These are phyloP conservation scores for Drosophila santomea DNA, from an alignment of 1,140 invertebrate species.

Conservation along the genomic window DNA sequence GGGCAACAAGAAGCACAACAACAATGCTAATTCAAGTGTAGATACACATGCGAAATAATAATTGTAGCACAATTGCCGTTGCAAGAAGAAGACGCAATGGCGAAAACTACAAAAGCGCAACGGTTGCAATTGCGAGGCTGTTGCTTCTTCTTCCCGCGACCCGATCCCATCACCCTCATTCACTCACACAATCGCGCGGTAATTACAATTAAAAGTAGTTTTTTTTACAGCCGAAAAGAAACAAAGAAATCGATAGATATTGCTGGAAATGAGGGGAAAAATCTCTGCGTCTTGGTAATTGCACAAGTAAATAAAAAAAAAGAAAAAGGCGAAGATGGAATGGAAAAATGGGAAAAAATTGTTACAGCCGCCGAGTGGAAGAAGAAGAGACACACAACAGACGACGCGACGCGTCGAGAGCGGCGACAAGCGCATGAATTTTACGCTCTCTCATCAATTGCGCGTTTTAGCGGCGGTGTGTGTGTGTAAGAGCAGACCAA, in stretches of 20 bases:
- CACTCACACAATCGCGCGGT: slow-evolving; percentile 45
- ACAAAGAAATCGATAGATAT: slow-evolving; percentile 82
- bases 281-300: slow-evolving; percentile 56
- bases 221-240: slow-evolving; percentile 50
- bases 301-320: slow-evolving; percentile 61
- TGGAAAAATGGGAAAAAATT: slow-evolving; percentile 49
- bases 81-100: slow-evolving; percentile 49
- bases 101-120: slow-evolving; percentile 69
- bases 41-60: slow-evolving; percentile 80
- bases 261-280: slow-evolving; percentile 52
- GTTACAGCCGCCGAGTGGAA: slow-evolving; percentile 68
- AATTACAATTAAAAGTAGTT: slow-evolving; percentile 73
- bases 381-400: slow-evolving; percentile 66
- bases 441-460: slow-evolving; percentile 78
- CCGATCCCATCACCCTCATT: slow-evolving; percentile 10
- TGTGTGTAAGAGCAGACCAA: slow-evolving; percentile 46
- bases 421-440: slow-evolving; percentile 71
- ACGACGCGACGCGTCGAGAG: slow-evolving; percentile 64
- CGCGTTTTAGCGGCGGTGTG: slow-evolving; percentile 45
- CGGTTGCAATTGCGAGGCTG: slow-evolving; percentile 63
- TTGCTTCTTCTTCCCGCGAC: slow-evolving; percentile 50
- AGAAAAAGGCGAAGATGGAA: slow-evolving; percentile 52
- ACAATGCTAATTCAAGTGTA: slow-evolving; percentile 79
- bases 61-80: slow-evolving; percentile 74
- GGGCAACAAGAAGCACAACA: slow-evolving; percentile 39